Conservation (phyloP, 2,888 invertebrate species). For the Caenorhabditis sp. region DNA sequence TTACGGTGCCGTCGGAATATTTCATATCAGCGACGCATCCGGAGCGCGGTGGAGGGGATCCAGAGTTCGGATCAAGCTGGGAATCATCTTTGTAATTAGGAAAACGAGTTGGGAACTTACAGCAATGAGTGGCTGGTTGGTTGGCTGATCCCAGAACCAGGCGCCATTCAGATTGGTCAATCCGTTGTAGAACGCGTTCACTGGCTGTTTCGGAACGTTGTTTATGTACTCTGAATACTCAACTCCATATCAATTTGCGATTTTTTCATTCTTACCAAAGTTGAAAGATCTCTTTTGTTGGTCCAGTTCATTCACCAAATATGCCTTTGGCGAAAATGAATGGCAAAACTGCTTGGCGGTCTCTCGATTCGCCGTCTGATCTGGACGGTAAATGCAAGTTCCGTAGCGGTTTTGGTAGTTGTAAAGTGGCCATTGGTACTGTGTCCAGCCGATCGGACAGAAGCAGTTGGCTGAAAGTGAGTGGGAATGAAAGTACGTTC, state of each 20-base stretch:
- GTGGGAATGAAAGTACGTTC: not conserved
- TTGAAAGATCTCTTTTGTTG: constrained; percentile 34
- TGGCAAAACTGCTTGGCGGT: not conserved
- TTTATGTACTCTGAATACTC: constrained; percentile 2
- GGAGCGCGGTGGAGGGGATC: constrained; percentile 18
- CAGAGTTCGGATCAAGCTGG: constrained; percentile 35
- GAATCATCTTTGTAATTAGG: not conserved
- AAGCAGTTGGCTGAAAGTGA: constrained; percentile 29
- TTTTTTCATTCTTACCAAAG: constrained; percentile 7
- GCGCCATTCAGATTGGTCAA: constrained; percentile 10
- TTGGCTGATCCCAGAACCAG: constrained; percentile 42
- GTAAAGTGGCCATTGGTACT: constrained; percentile 7
- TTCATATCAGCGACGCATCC: constrained; percentile 41
- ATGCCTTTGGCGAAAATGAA: not conserved
- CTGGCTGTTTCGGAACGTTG: not conserved
- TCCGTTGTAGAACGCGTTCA: constrained; percentile 41
- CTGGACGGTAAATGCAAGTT: constrained; percentile 7
- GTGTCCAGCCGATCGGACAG: constrained; percentile 1
- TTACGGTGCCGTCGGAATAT: constrained; percentile 39
- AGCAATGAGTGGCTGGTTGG: not conserved
- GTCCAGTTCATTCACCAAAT: constrained; percentile 34
- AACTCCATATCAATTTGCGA: not conserved
- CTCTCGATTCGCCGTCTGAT: not conserved
- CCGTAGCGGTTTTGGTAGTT: constrained; percentile 5
- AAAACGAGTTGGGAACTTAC: not conserved